Percentiles rank a stretch among this genome's conserved stretches.
phyloP scores from a whole-genome alignment of 2,888 invertebrate genomes.

The Orthonychiurus folsomi region DNA sequence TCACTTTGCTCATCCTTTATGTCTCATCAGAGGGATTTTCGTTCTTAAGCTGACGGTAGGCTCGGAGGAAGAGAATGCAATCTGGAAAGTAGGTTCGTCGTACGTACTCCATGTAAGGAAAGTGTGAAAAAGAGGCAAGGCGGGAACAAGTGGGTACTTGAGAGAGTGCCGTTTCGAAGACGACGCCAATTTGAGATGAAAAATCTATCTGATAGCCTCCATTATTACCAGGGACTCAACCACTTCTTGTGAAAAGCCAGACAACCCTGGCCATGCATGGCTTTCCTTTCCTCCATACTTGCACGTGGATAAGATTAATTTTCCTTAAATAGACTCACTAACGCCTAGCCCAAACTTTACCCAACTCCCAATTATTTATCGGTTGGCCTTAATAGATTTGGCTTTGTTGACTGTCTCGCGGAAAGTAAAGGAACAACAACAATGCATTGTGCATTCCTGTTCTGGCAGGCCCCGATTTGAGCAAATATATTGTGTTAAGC shows the following conservation, averaged over 20 bases:
- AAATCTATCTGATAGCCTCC: constrained; percentile 1
- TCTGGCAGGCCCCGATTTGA: too few relatives aligned
- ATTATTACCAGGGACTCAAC: neutral
- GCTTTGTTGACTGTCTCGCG: too few relatives aligned
- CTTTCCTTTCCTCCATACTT: neutral
- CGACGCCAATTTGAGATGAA: constrained; percentile 18
- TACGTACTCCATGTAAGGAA: neutral
- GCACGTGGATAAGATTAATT: neutral
- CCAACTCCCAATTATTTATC: neutral
- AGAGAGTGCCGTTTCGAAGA: constrained; percentile 17
- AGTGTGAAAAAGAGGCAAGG: constrained; percentile 11
- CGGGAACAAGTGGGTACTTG: constrained; percentile 25
- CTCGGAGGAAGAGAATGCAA: too few relatives aligned
- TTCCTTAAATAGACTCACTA: neutral
- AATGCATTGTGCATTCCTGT: too few relatives aligned
- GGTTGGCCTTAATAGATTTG: too few relatives aligned
- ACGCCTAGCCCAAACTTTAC: neutral
- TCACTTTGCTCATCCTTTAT: too few relatives aligned
- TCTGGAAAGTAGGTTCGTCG: constrained; percentile 1
- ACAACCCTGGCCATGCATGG: too few relatives aligned
- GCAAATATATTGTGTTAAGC: too few relatives aligned
- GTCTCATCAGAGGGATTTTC: too few relatives aligned
- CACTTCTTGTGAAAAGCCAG: neutral
- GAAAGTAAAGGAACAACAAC: too few relatives aligned
- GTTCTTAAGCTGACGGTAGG: neutral